phyloP scores from a whole-genome alignment of 2,888 invertebrate species.

The Cistogaster globosa region DNA sequence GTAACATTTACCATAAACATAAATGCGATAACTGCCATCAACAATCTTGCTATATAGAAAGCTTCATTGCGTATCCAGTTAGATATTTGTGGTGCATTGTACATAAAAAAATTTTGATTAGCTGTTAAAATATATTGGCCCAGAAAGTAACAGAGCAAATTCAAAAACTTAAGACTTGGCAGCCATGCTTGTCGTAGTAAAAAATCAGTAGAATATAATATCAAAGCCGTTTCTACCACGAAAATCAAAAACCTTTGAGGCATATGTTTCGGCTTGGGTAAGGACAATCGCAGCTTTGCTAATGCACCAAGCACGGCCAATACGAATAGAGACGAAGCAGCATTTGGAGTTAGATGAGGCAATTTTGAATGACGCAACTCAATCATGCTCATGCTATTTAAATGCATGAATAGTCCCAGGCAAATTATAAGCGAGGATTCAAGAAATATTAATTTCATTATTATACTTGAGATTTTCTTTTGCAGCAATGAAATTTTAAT shows the following conservation, averaged over 20 bases:
- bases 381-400: slow-evolving; percentile 73
- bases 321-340: slow-evolving; percentile 75
- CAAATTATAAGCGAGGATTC: slow-evolving; percentile 72
- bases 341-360: slow-evolving; percentile 74
- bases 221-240: slow-evolving; percentile 72
- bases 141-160: slow-evolving; percentile 72
- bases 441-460: slow-evolving; percentile 57
- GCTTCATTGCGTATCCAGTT: slow-evolving; percentile 74
- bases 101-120: slow-evolving; percentile 70
- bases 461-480: slow-evolving; percentile 28
- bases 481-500: background rate
- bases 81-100: slow-evolving; percentile 70
- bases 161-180: slow-evolving; percentile 73
- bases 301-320: slow-evolving; percentile 75
- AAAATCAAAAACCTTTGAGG: slow-evolving; percentile 72
- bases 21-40: slow-evolving; percentile 72
- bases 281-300: slow-evolving; percentile 73
- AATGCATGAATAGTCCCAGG: slow-evolving; percentile 74
- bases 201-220: slow-evolving; percentile 74
- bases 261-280: slow-evolving; percentile 70
- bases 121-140: slow-evolving; percentile 71
- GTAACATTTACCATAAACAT: slow-evolving; percentile 69
- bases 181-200: slow-evolving; percentile 76
- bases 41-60: slow-evolving; percentile 74
- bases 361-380: slow-evolving; percentile 74